Conservation (phyloP, 2,888 invertebrate species). For the Nymphalis polychloros region DNA sequence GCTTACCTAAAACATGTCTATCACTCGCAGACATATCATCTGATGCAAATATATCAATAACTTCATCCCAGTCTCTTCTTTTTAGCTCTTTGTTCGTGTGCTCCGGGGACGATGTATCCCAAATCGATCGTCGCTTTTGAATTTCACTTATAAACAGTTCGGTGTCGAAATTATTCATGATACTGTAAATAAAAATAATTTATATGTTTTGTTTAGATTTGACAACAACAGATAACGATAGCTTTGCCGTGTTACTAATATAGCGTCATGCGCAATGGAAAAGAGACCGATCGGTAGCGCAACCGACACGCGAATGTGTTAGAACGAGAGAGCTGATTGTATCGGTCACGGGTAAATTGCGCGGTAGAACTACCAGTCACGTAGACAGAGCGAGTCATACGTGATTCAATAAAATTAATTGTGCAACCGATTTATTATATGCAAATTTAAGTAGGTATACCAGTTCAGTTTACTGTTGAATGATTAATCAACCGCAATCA, state of each 20-base stretch:
- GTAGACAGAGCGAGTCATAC: constrained; percentile 7
- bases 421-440: constrained; percentile 7
- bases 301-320: constrained; percentile 16
- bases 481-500: background rate
- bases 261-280: constrained; percentile 6
- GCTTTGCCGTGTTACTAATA: background rate
- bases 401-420: constrained; percentile 8
- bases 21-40: constrained; percentile 25
- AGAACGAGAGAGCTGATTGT: constrained; percentile 14
- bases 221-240: constrained; percentile 2
- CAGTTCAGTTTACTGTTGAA: background rate
- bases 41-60: constrained; percentile 30
- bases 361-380: constrained; percentile 23
- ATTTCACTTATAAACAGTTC: constrained; percentile 31
- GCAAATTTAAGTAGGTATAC: background rate
- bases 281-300: constrained; percentile 22
- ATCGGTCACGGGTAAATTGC: constrained; percentile 9
- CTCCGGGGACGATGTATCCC: constrained; percentile 24
- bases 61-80: constrained; percentile 33
- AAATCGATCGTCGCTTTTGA: constrained; percentile 30
- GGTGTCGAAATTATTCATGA: constrained; percentile 23
- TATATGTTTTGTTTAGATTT: constrained; percentile 1
- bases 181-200: background rate
- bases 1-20: constrained; percentile 28
- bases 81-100: constrained; percentile 26